Conservation (phyloP, 2,113 vertebrate species). For the Sebastes fasciatus region DNA sequence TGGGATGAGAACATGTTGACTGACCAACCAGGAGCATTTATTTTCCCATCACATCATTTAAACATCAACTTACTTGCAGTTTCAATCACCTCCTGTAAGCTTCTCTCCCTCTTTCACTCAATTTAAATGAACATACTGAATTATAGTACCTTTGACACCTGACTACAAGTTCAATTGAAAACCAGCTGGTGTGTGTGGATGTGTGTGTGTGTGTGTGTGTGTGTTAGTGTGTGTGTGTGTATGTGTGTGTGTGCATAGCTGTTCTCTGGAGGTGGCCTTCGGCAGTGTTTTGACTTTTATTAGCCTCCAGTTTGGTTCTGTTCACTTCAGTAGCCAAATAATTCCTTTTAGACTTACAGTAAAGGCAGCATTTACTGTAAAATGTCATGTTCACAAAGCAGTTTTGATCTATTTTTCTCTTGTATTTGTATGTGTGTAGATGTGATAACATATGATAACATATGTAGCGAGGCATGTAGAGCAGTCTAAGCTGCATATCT, state of each 20-base stretch:
- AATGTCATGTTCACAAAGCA: not conserved
- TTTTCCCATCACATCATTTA: not conserved
- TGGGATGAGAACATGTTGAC: too few species aligned
- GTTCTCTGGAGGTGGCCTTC: not conserved
- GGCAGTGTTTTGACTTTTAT: not conserved
- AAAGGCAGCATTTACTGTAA: not conserved
- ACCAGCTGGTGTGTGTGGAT: too few species aligned
- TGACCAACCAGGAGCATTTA: not conserved
- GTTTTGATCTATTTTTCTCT: not conserved
- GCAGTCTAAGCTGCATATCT: not conserved
- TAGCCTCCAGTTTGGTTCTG: not conserved
- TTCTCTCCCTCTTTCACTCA: not conserved
- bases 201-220: not conserved
- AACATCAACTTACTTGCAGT: not conserved
- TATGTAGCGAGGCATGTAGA: not conserved
- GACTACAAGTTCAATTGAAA: slow-evolving; percentile 4
- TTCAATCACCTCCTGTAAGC: not conserved
- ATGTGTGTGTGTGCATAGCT: not conserved
- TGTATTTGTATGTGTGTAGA: not conserved
- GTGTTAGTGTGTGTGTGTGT: too few species aligned
- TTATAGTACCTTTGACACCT: not conserved
- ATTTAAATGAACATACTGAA: not conserved
- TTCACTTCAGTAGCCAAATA: not conserved
- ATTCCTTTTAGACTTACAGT: not conserved
- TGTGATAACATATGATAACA: not conserved